Evolutionary conservation across 2,113 vertebrate species (phyloP).

Genomic region (Neodon shergylaensis): DNA sequence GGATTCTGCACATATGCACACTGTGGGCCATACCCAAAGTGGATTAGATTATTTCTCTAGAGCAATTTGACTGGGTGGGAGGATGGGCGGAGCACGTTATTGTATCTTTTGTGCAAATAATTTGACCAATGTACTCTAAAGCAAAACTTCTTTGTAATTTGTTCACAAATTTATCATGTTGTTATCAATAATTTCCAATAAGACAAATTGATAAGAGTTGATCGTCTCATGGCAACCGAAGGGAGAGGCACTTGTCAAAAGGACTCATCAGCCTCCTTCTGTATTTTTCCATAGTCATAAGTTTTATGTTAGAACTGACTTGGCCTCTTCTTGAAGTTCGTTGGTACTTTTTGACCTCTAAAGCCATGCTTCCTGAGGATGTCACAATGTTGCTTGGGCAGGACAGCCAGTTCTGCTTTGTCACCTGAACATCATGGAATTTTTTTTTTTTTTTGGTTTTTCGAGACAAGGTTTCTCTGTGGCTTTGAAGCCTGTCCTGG

Average conservation of each 20-base stretch:
- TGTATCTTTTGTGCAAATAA: neutral
- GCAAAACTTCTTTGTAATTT: neutral
- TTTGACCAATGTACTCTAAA: neutral
- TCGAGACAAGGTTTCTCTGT: too few species aligned
- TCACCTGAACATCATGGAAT: neutral
- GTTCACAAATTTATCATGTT: neutral
- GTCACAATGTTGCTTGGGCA: neutral
- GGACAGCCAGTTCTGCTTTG: neutral
- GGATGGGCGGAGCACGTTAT: neutral
- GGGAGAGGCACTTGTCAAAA: neutral
- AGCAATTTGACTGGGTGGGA: neutral
- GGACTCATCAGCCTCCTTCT: neutral
- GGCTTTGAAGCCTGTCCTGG: too few species aligned
- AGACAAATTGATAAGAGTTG: neutral
- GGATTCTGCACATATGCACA: neutral
- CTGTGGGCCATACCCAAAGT: neutral
- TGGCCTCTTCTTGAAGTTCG: neutral
- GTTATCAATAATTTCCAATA: neutral
- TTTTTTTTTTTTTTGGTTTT: too few species aligned
- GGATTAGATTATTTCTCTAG: neutral
- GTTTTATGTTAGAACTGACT: neutral
- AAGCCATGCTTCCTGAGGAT: neutral
- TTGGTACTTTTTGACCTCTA: neutral
- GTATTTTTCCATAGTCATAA: neutral
- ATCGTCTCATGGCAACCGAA: neutral